Percentiles rank a stretch among this genome's conserved stretches.
phyloP scores from a whole-genome alignment of 37 sponge, comb jelly and placozoan species.

The Chondrosia reniformis region DNA sequence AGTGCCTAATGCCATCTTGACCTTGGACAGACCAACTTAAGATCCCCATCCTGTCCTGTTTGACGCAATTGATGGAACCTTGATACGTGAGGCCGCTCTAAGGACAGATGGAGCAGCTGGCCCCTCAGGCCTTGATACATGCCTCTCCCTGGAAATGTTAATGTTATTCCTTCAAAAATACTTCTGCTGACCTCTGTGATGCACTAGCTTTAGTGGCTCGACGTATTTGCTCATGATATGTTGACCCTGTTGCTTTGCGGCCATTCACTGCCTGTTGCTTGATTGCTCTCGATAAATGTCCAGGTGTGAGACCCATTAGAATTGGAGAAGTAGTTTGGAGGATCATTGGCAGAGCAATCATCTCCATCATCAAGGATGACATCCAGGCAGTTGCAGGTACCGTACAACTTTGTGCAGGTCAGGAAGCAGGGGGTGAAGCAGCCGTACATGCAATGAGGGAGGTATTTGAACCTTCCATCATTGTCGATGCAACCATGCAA shows the following conservation, averaged over 20 bases:
- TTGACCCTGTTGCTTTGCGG: not conserved
- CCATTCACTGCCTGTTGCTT: slow-evolving; percentile 4
- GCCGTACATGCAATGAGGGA: slow-evolving; percentile 19
- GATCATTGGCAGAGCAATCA: slow-evolving; percentile 8
- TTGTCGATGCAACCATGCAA: slow-evolving; percentile 16
- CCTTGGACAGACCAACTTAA: not conserved
- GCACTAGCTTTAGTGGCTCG: slow-evolving; percentile 3
- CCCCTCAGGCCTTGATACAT: slow-evolving; percentile 22
- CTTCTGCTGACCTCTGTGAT: slow-evolving; percentile 25
- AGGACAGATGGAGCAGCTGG: slow-evolving; percentile 20
- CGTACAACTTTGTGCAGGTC: slow-evolving; percentile 17
- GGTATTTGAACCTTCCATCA: not conserved
- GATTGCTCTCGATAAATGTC: slow-evolving; percentile 27
- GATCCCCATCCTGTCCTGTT: slow-evolving; percentile 4
- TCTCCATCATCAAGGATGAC: not conserved
- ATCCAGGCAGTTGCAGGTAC: slow-evolving; percentile 12
- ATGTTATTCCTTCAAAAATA: slow-evolving; percentile 2
- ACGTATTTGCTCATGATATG: slow-evolving; percentile 17
- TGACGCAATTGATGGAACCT: slow-evolving; percentile 1
- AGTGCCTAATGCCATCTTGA: not conserved
- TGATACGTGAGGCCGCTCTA: not conserved
- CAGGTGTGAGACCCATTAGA: slow-evolving; percentile 34
- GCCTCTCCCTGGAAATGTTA: slow-evolving; percentile 13
- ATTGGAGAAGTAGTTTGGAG: slow-evolving; percentile 14
- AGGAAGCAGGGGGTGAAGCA: slow-evolving; percentile 14